Conservation (phyloP, 2,888 invertebrate species). For the Zhuqinia jingwanae region DNA sequence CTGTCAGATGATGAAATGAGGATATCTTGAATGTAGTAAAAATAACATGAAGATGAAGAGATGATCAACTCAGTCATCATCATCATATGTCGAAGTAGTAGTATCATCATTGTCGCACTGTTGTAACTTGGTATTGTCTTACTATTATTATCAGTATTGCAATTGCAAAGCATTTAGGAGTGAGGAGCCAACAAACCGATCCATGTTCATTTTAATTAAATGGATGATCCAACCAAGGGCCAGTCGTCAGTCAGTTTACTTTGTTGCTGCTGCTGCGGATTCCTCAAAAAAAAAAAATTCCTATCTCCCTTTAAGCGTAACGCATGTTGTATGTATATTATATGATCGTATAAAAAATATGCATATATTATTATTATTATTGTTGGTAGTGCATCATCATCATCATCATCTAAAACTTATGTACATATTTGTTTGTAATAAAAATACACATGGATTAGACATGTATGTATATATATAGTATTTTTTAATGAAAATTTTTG, state of each 20-base stretch:
- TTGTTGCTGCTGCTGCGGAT: slow-evolving; percentile 1
- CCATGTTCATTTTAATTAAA: no score
- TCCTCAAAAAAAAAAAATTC: slow-evolving; percentile 21
- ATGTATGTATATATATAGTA: not conserved
- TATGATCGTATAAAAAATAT: no score
- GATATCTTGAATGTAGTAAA: slow-evolving; percentile 24
- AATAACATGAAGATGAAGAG: slow-evolving; percentile 31
- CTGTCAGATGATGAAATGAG: slow-evolving; percentile 5
- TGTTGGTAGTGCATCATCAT: no score
- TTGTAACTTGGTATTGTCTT: slow-evolving; percentile 1
- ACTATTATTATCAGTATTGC: no score
- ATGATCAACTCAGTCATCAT: not conserved
- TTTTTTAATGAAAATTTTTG: slow-evolving; percentile 16
- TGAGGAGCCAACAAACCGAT: no score
- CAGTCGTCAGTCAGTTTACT: not conserved
- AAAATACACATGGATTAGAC: no score
- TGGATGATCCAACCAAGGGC: slow-evolving; percentile 21
- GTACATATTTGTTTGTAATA: no score
- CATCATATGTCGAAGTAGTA: no score
- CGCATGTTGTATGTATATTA: not conserved
- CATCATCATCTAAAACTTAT: no score
- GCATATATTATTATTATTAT: no score
- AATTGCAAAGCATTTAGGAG: no score
- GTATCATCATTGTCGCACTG: not conserved
- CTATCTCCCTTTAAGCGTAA: slow-evolving; percentile 16